Conservation (phyloP, 2,113 vertebrate species). For the Sialia sialis region DNA sequence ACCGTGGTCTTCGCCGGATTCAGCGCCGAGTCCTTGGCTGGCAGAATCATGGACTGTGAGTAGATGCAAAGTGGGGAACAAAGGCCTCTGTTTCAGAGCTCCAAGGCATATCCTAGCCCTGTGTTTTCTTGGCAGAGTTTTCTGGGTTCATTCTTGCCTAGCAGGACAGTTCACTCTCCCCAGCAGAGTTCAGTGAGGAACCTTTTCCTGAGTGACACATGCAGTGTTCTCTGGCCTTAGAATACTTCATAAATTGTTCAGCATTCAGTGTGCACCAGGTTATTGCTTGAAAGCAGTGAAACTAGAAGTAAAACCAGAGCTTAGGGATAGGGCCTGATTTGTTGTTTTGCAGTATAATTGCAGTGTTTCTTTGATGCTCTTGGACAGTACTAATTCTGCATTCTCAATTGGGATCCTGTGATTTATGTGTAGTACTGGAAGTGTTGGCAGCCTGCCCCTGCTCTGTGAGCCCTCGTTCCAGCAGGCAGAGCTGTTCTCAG, state of each 20-base stretch:
- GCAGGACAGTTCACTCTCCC: not conserved
- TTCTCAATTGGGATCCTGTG: not conserved
- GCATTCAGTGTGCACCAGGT: not conserved
- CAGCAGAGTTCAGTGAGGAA: not conserved
- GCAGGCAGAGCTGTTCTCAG: not conserved
- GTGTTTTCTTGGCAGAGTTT: not conserved
- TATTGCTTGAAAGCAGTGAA: not conserved
- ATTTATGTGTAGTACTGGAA: not conserved
- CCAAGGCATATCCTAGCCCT: not conserved
- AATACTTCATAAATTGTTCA: not conserved
- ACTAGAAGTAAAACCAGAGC: not conserved
- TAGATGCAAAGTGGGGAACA: not conserved
- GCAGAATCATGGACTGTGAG: slow-evolving; percentile 88
- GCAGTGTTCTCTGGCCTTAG: not conserved
- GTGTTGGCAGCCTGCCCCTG: not conserved
- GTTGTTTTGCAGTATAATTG: not conserved
- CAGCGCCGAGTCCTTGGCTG: slow-evolving; percentile 85
- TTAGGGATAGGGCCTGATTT: not conserved
- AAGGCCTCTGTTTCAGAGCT: not conserved
- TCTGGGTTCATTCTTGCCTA: not conserved
- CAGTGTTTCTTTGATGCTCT: not conserved
- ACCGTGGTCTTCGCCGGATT: slow-evolving; percentile 91
- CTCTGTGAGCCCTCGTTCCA: not conserved
- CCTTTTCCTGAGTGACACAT: not conserved
- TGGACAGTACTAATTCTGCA: not conserved